Conservation (phyloP, 2,797 vertebrate species). For the Phrynocephalus forsythii region DNA sequence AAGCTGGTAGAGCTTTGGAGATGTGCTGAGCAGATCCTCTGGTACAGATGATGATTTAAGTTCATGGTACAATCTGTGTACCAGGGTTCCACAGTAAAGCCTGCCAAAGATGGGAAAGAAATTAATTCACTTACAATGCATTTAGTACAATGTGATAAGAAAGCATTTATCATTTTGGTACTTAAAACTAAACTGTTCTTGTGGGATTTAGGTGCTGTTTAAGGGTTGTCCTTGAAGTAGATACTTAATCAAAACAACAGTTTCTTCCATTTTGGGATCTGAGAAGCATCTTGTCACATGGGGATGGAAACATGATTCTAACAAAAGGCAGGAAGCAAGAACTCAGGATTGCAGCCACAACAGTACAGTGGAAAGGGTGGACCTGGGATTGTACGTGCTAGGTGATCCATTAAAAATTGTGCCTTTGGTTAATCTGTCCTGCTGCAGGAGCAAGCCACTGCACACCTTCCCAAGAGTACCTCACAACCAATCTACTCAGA, state of each 20-base stretch:
- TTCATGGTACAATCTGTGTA: constrained; percentile 77
- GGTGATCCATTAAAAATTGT: too few relatives aligned
- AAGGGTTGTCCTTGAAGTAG: neutral
- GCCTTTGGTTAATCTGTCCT: too few relatives aligned
- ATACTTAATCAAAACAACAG: neutral
- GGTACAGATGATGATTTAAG: constrained; percentile 61
- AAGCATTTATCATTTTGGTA: neutral
- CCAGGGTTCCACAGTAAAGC: constrained; percentile 82
- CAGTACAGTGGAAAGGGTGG: too few relatives aligned
- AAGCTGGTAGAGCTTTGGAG: constrained; percentile 60
- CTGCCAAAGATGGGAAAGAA: constrained; percentile 71
- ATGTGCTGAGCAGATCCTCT: constrained; percentile 69
- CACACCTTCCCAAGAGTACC: too few relatives aligned
- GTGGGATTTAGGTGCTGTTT: neutral
- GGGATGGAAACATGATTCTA: neutral
- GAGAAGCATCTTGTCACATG: neutral
- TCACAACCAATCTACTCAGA: too few relatives aligned
- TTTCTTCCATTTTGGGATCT: neutral
- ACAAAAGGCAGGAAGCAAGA: too few relatives aligned
- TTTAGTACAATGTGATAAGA: neutral
- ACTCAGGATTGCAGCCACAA: too few relatives aligned
- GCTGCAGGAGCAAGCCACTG: too few relatives aligned
- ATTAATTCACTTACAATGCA: neutral
- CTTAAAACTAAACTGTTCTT: too few relatives aligned
- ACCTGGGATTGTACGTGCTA: too few relatives aligned